Evolutionary conservation across 2,797 vertebrate genomes (phyloP), one percentile per base, ranked within the genome.

Genomic region (Cetoscarus ocellatus): DNA sequence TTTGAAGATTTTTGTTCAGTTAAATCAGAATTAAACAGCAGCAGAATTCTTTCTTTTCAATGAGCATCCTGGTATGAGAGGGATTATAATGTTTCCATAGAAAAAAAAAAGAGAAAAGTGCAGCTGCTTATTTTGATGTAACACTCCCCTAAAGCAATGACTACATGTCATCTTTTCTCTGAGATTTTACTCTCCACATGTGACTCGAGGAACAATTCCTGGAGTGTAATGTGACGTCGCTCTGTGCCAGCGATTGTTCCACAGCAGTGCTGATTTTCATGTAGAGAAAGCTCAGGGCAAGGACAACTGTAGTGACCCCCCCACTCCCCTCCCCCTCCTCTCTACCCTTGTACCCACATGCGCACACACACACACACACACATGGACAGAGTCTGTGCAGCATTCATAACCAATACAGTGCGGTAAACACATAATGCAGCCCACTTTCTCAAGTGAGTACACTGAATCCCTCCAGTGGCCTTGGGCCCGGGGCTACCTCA

Each of bases 261-360:
- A 70, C 64, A 78, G 86, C 84, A 52, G 52, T 1, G 15, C 19
- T 65, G 55, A 72, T 90, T 86, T 86, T 82, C 75, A 84, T 85
- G 75, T 61, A 70, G 87, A 83, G 72, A 77, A 66, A 81, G 88
- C 91, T 92, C 39, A 69, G 71, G 92, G 91, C 89, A 92, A 92
- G 90, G 90, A 87, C 91, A 83, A 83, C 58, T 77, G 76, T 71
- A 84, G 59, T 79, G 75, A 77, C 68, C 59, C 75, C n/a, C 42
- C 64, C 35, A 57, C 18, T 43, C 54, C 8, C 12, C 54, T 27
- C 59, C 75, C 27, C 42, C 64, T 35, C 57, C 18, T 43, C 54
- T 7, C 53, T 39, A 58, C 67, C 43, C 61, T 54, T 62, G 43
- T 57, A 61, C 60, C 18, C 73, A 70, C 38, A 47, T 53, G 57